Conservation (phyloP, 1,140 invertebrate genomes). For the Drosophila serrata region DNA sequence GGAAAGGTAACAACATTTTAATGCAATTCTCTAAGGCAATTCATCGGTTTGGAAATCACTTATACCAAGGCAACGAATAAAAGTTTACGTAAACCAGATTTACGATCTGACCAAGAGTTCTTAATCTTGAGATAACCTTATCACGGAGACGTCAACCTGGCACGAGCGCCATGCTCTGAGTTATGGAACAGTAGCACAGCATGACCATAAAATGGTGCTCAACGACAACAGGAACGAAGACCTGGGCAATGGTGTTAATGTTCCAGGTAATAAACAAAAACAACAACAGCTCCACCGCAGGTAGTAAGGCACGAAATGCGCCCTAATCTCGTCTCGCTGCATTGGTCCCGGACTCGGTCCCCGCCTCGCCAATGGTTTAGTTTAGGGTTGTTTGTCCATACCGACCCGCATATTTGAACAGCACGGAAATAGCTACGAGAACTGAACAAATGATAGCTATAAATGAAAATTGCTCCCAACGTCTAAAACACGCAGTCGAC, state of each 20-base stretch:
- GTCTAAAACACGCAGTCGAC: neutral
- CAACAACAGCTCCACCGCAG: slow-evolving; percentile 2
- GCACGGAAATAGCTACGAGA: slow-evolving; percentile 35
- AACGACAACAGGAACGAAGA: slow-evolving; percentile 14
- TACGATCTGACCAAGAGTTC: slow-evolving; percentile 34
- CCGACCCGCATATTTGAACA: slow-evolving; percentile 30
- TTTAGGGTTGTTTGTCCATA: slow-evolving; percentile 26
- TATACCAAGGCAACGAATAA: neutral
- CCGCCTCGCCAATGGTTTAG: too few relatives aligned
- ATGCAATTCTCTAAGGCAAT: neutral
- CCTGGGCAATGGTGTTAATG: slow-evolving; percentile 19
- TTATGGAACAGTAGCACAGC: slow-evolving; percentile 26
- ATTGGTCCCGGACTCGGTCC: slow-evolving; percentile 11
- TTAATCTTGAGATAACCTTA: slow-evolving; percentile 37
- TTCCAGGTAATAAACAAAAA: slow-evolving; percentile 28
- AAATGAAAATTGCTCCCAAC: slow-evolving; percentile 1
- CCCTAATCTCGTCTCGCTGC: slow-evolving; percentile 1
- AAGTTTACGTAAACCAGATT: slow-evolving; percentile 47
- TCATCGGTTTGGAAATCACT: neutral
- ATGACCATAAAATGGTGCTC: slow-evolving; percentile 24
- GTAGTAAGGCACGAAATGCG: slow-evolving; percentile 12
- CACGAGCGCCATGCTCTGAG: slow-evolving; percentile 18
- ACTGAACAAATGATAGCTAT: slow-evolving; percentile 37
- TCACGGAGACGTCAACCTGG: slow-evolving; percentile 28
- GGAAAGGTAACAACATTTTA: neutral